A percentile compares a stretch with the other conserved stretches of the same genome.
Evolutionary conservation across 2,888 invertebrate species (phyloP).

Genomic region (Hartigia nigra): DNA sequence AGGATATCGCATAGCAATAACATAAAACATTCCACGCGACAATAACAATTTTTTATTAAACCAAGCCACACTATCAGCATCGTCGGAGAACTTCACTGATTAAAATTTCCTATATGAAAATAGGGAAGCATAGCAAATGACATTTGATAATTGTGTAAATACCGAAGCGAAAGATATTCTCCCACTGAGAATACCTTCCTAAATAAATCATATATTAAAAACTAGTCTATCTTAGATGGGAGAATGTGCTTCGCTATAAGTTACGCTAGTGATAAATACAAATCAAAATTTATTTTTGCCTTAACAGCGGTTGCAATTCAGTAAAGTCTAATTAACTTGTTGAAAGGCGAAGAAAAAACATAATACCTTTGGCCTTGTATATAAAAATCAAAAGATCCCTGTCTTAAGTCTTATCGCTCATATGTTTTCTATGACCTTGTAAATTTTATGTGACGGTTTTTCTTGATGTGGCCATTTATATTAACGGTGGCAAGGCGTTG

Average conservation of each 20-base stretch:
- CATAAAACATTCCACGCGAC: no score
- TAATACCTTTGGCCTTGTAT: not conserved
- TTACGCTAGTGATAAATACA: not conserved
- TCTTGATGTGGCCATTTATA: not conserved
- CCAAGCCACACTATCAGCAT: not conserved
- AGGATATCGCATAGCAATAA: no score
- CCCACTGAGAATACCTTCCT: not conserved
- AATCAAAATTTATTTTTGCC: constrained; percentile 26
- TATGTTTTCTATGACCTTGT: not conserved
- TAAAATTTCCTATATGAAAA: not conserved
- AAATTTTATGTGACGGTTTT: not conserved
- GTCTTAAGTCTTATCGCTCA: not conserved
- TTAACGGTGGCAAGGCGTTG: not conserved
- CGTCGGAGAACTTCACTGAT: not conserved
- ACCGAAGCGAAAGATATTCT: not conserved
- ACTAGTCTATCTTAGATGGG: not conserved
- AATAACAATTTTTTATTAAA: not conserved
- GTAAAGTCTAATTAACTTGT: constrained; percentile 49
- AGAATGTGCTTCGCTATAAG: not conserved
- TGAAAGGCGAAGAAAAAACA: not conserved
- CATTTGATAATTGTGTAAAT: not conserved
- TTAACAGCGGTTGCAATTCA: constrained; percentile 66
- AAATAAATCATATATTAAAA: not conserved
- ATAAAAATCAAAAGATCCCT: not conserved
- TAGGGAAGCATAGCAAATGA: not conserved